phyloP scores from a whole-genome alignment of 1,140 invertebrate species.

The Lucilia cuprina region DNA sequence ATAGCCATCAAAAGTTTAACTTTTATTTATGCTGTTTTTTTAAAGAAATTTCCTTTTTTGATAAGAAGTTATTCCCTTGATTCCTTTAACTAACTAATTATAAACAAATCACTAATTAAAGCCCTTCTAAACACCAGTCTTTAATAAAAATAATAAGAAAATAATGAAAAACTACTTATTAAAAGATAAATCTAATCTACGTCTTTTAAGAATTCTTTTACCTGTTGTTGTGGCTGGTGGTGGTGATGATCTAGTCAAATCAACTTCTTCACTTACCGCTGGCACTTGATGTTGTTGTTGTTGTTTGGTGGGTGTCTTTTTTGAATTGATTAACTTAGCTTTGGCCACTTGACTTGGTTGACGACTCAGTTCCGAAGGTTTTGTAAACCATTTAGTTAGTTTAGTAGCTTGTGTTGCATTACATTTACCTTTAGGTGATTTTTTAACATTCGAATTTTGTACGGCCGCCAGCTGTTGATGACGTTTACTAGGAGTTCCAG shows the following conservation, averaged over 20 bases:
- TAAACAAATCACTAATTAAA: neutral
- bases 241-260: neutral
- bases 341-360: neutral
- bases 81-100: neutral
- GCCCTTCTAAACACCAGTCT: no score
- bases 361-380: neutral
- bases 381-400: constrained; percentile 56
- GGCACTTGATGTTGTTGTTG: neutral
- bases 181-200: constrained; percentile 37
- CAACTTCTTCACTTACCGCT: neutral
- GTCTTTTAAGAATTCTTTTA: constrained; percentile 35
- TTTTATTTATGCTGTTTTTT: no score
- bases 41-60: no score
- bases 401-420: constrained; percentile 53
- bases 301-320: constrained; percentile 5
- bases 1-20: no score
- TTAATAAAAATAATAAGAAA: no score
- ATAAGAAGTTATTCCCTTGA: no score
- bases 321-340: neutral
- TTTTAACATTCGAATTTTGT: constrained; percentile 37
- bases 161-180: constrained; percentile 4
- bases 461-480: neutral
- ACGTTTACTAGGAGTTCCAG: constrained; percentile 24
- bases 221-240: neutral
- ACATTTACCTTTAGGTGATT: constrained; percentile 48